Evolutionary conservation across 2,888 invertebrate genomes (phyloP).

Genomic region (Altica lythri): DNA sequence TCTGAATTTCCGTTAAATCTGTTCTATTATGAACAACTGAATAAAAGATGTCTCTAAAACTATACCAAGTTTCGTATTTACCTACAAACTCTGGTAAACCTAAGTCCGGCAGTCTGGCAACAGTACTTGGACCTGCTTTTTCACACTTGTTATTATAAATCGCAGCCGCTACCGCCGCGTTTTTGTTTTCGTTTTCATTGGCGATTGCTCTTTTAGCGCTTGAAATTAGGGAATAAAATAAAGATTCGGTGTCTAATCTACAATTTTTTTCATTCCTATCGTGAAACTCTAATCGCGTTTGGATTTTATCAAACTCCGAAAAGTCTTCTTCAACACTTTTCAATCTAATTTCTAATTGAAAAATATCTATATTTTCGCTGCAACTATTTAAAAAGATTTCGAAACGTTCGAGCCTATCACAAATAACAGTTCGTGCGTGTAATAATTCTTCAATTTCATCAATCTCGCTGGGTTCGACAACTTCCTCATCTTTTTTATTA

Average conservation of each 20-base stretch:
- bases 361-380: too few species aligned
- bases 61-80: not conserved
- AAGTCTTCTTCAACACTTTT: not conserved
- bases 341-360: not conserved
- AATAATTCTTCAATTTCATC: not conserved
- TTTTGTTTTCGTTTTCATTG: not conserved
- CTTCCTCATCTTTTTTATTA: too few species aligned
- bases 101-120: not conserved
- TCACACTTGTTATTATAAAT: not conserved
- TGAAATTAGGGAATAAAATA: not conserved
- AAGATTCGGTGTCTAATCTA: too few species aligned
- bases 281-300: not conserved
- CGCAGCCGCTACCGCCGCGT: not conserved
- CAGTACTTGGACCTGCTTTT: not conserved
- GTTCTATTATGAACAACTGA: not conserved
- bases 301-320: not conserved
- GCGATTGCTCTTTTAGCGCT: not conserved
- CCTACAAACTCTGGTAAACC: not conserved
- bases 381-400: not conserved
- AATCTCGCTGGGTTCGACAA: not conserved
- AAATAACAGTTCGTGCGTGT: not conserved
- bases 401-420: not conserved
- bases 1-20: conserved; percentile 1
- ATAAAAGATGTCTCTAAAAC: not conserved
- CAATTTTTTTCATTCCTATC: not conserved